phyloP scores from a whole-genome alignment of 2,797 vertebrate genomes.

The Myripristis murdjan region DNA sequence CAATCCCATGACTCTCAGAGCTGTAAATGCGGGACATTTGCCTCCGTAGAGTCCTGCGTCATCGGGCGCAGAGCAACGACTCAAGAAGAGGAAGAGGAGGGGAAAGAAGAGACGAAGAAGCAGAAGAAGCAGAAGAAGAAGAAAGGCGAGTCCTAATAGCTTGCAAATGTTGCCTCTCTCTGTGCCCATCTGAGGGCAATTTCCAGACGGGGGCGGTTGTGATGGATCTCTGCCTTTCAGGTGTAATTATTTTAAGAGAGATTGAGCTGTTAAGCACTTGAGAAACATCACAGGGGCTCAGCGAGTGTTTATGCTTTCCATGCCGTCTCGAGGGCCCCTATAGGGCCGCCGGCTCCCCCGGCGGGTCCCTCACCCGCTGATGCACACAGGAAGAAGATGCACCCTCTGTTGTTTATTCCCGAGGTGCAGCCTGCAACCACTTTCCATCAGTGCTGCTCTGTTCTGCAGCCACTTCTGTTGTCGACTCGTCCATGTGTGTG shows the following conservation, averaged over 20 bases:
- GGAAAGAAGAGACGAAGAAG: too few relatives aligned
- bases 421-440: neutral
- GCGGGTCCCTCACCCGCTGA: conserved; percentile 5
- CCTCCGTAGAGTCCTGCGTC: conserved; percentile 36
- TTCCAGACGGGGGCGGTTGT: conserved; percentile 79
- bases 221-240: conserved; percentile 87
- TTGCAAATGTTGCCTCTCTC: conserved; percentile 74
- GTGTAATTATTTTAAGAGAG: conserved; percentile 89
- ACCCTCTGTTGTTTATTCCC: neutral
- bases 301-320: conserved; percentile 83
- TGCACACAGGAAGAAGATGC: neutral
- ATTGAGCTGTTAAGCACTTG: conserved; percentile 86
- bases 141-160: conserved; percentile 62
- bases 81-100: conserved; percentile 16
- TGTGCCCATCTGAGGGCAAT: conserved; percentile 88
- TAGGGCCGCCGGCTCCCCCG: conserved; percentile 46
- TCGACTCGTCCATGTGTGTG: too few relatives aligned
- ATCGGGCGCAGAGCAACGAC: conserved; percentile 12
- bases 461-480: too few relatives aligned
- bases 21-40: conserved; percentile 11
- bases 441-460: too few relatives aligned
- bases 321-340: conserved; percentile 69
- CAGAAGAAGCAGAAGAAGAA: conserved; percentile 23
- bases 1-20: too few relatives aligned
- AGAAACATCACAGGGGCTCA: conserved; percentile 83